Evolutionary conservation across 2,797 vertebrate species (phyloP).

Genomic region (Spinus pinus): DNA sequence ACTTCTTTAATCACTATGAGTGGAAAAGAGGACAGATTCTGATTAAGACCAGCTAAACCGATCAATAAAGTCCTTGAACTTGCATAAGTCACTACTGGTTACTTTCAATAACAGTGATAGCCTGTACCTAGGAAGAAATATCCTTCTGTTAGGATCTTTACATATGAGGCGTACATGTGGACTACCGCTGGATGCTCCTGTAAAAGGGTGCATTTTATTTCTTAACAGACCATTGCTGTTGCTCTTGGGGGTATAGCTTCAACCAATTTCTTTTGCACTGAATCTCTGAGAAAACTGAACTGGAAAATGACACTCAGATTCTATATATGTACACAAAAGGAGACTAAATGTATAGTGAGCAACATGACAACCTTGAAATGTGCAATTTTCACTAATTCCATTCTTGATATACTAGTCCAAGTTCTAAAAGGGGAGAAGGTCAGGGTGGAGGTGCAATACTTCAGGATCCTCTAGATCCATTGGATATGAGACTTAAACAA

Average conservation of each 20-base stretch:
- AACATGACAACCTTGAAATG: not conserved
- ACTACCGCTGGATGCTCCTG: conserved; percentile 27
- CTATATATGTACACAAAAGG: conserved; percentile 2
- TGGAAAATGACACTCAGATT: conserved; percentile 17
- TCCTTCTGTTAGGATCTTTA: conserved; percentile 24
- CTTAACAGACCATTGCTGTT: not conserved
- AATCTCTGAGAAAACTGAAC: not conserved
- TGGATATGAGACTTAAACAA: conserved; percentile 82
- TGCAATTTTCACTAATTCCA: conserved; percentile 24
- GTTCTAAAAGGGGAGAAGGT: conserved; percentile 62
- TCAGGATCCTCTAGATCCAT: conserved; percentile 69
- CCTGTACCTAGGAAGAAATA: conserved; percentile 66
- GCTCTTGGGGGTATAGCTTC: not conserved
- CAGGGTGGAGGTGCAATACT: conserved; percentile 64
- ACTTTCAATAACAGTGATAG: conserved; percentile 78
- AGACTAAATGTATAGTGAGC: not conserved
- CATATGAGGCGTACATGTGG: conserved; percentile 32
- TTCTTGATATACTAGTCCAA: conserved; percentile 41
- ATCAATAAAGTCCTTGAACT: conserved; percentile 94
- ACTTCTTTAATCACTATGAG: conserved; percentile 89
- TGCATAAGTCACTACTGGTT: conserved; percentile 81
- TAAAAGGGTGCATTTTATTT: not conserved
- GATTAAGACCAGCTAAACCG: conserved; percentile 83
- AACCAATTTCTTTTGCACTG: not conserved
- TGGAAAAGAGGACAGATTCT: conserved; percentile 83